Conservation (phyloP, 2,797 vertebrate genomes). For the Odontamblyopus rebecca region DNA sequence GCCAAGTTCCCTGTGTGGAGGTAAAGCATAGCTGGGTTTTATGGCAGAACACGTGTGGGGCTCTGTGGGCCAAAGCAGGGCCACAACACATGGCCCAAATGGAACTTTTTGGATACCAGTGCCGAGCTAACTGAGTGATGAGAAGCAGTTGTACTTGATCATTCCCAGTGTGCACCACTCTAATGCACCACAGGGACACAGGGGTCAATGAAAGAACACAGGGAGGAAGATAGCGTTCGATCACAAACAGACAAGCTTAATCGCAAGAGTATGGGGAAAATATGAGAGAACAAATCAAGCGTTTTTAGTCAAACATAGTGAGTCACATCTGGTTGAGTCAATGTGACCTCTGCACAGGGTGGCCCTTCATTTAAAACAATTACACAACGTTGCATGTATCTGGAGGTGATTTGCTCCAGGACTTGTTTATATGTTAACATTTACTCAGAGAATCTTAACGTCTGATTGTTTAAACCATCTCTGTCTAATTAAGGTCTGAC, state of each 20-base stretch:
- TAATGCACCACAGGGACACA: slow-evolving; percentile 58
- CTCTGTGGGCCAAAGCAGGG: slow-evolving; percentile 65
- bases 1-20: slow-evolving; percentile 69
- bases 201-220: slow-evolving; percentile 46
- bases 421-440: slow-evolving; percentile 48
- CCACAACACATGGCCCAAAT: slow-evolving; percentile 68
- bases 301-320: slow-evolving; percentile 35
- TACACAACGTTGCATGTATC: slow-evolving; percentile 49
- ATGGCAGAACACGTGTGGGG: slow-evolving; percentile 68
- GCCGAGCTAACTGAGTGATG: slow-evolving; percentile 67
- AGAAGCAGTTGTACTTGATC: slow-evolving; percentile 72
- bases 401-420: slow-evolving; percentile 57
- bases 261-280: slow-evolving; percentile 28
- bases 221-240: slow-evolving; percentile 34
- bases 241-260: slow-evolving; percentile 48
- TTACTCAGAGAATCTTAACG: slow-evolving; percentile 26
- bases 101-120: slow-evolving; percentile 61
- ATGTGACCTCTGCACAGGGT: slow-evolving; percentile 52
- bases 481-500: slow-evolving; percentile 33
- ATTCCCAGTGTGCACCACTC: slow-evolving; percentile 53
- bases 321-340: slow-evolving; percentile 55
- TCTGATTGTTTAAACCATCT: slow-evolving; percentile 37
- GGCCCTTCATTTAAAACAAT: slow-evolving; percentile 58
- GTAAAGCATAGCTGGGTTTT: slow-evolving; percentile 64
- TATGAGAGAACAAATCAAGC: slow-evolving; percentile 33